A percentile compares a stretch with the other conserved stretches of the same genome.
phyloP scores from a whole-genome alignment of 2,113 vertebrate species.

The Macrotus californicus region DNA sequence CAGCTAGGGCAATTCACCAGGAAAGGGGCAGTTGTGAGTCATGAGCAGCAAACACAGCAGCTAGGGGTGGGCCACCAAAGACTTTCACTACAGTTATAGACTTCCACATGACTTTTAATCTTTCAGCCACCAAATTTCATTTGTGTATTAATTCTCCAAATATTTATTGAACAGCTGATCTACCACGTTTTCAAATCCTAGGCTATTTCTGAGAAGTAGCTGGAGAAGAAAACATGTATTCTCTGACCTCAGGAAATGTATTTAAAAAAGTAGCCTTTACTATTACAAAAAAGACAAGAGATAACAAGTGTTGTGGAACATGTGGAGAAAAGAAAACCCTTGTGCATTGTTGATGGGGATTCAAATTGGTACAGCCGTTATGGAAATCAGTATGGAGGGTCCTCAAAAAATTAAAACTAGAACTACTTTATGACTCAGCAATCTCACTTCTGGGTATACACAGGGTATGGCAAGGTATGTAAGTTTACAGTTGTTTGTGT shows the following conservation, averaged over 20 bases:
- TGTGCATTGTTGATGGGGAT: no score
- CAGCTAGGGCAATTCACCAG: not conserved
- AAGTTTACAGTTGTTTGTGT: no score
- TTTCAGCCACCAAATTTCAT: not conserved
- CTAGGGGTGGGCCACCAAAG: not conserved
- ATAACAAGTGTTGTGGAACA: not conserved
- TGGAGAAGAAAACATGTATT: not conserved
- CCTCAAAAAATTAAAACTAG: no score
- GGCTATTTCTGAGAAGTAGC: not conserved
- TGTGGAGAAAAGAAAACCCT: not conserved
- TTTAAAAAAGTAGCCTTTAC: not conserved
- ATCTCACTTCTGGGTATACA: no score
- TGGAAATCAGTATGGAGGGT: no score
- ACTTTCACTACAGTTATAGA: not conserved
- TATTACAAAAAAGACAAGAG: not conserved
- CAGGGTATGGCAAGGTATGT: no score
- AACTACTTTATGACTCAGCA: no score
- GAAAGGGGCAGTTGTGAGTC: not conserved
- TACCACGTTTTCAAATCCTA: not conserved
- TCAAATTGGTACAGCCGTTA: no score
- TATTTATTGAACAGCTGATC: not conserved
- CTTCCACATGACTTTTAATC: not conserved
- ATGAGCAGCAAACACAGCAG: not conserved
- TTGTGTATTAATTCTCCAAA: not conserved
- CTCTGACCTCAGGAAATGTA: not conserved